These are phyloP conservation scores for Podotricha telesiphe DNA, from an alignment of 2,888 invertebrate genomes.

Conservation along the genomic window DNA sequence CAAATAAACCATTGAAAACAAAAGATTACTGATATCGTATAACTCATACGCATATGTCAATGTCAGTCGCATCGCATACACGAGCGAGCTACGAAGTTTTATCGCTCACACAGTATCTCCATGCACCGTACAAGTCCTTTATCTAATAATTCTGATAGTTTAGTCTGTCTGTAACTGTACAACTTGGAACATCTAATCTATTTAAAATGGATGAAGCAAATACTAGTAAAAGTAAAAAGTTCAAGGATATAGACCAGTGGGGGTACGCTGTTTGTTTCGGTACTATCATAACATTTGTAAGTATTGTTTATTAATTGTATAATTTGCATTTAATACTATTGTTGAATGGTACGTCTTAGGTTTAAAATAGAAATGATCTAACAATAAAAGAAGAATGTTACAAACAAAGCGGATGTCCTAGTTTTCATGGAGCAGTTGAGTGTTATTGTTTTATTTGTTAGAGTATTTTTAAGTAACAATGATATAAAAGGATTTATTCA, in stretches of 20 bases:
- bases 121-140: slow-evolving; percentile 16
- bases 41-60: not conserved
- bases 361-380: not conserved
- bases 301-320: slow-evolving; percentile 51
- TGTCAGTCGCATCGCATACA: slow-evolving; percentile 14
- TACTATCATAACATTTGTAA: slow-evolving; percentile 85
- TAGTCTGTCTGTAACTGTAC: slow-evolving; percentile 29
- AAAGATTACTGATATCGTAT: slow-evolving; percentile 6
- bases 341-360: not conserved
- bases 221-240: slow-evolving; percentile 40
- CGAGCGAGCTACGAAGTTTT: slow-evolving; percentile 27
- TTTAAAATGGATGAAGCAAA: slow-evolving; percentile 37
- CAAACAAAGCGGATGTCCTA: not conserved
- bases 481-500: too few relatives aligned
- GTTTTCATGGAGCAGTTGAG: not conserved
- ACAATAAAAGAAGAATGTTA: not conserved
- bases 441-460: too few relatives aligned
- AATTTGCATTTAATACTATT: not conserved
- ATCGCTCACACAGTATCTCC: slow-evolving; percentile 21
- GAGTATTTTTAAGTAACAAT: too few relatives aligned
- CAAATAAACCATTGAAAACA: slow-evolving; percentile 7
- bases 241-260: slow-evolving; percentile 69
- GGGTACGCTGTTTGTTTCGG: slow-evolving; percentile 87
- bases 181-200: slow-evolving; percentile 15
- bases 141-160: slow-evolving; percentile 33